Conservation (phyloP, 1,140 invertebrate genomes). For the Leptinotarsa lineolata region DNA sequence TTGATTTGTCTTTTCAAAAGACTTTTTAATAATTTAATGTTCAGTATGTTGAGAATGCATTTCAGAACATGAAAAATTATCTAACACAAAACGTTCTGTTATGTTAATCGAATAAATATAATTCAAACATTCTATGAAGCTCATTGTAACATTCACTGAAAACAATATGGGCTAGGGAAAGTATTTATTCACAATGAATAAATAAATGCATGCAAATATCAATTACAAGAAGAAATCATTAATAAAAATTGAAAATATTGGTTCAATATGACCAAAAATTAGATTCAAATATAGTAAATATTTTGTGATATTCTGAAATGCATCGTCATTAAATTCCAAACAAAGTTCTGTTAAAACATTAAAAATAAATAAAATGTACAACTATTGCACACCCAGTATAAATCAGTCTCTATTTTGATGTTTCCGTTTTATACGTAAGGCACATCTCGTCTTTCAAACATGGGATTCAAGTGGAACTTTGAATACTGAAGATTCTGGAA, state of each 20-base stretch:
- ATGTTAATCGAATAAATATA: neutral
- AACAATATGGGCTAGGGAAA: no score
- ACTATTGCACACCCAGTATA: conserved; percentile 40
- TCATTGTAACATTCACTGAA: no score
- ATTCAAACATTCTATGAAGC: no score
- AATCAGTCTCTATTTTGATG: conserved; percentile 40
- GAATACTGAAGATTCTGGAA: conserved; percentile 62
- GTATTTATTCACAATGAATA: no score
- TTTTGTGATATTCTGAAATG: neutral
- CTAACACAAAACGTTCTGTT: neutral
- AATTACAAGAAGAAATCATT: no score
- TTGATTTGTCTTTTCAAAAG: conserved; percentile 42
- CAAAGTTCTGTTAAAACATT: no score
- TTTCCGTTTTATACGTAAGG: conserved; percentile 33
- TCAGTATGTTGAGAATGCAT: conserved; percentile 1
- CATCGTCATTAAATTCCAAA: neutral
- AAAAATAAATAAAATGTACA: conserved; percentile 32
- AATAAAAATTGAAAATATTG: no score
- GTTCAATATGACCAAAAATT: no score
- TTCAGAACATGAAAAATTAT: conserved; percentile 7
- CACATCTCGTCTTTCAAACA: conserved; percentile 54
- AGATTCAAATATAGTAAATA: no score
- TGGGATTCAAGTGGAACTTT: conserved; percentile 65
- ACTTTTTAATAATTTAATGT: conserved; percentile 1
- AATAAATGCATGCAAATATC: no score